Conservation (phyloP, 2,888 invertebrate species). For the Thymelicus lineola region DNA sequence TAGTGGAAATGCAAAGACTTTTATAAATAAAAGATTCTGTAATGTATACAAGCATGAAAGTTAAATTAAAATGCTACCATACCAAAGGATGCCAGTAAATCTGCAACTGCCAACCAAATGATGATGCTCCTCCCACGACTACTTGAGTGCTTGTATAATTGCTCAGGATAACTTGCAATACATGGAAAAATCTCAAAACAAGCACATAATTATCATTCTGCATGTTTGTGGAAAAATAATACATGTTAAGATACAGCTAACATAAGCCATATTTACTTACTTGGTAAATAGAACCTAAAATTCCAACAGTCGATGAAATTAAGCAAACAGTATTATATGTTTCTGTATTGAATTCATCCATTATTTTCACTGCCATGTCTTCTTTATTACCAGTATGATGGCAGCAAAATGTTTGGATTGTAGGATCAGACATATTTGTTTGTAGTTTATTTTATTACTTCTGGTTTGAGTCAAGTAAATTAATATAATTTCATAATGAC, state of each 20-base stretch:
- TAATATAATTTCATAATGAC: too few relatives aligned
- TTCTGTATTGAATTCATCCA: constrained; percentile 90
- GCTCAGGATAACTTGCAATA: constrained; percentile 78
- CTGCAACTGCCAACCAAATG: constrained; percentile 91
- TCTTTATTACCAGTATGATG: constrained; percentile 87
- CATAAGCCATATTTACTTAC: constrained; percentile 64
- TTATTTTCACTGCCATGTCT: constrained; percentile 87
- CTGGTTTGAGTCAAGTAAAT: too few relatives aligned
- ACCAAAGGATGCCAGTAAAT: constrained; percentile 92
- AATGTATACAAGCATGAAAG: neutral
- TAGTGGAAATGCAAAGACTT: too few relatives aligned
- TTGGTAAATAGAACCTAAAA: constrained; percentile 91
- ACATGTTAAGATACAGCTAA: neutral
- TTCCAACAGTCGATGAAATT: constrained; percentile 89
- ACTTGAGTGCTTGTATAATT: constrained; percentile 77
- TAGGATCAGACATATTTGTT: constrained; percentile 90
- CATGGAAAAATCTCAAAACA: constrained; percentile 87
- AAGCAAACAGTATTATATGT: constrained; percentile 91
- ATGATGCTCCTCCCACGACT: constrained; percentile 88
- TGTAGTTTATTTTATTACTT: neutral
- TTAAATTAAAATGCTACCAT: constrained; percentile 42
- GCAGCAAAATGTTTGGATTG: constrained; percentile 93
- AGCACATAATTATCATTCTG: neutral
- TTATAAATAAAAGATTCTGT: too few relatives aligned
- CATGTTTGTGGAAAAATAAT: neutral